Evolutionary conservation across 2,888 invertebrate species (phyloP), one percentile per base, ranked within the genome.

Genomic region (Rhagonycha fulva): DNA sequence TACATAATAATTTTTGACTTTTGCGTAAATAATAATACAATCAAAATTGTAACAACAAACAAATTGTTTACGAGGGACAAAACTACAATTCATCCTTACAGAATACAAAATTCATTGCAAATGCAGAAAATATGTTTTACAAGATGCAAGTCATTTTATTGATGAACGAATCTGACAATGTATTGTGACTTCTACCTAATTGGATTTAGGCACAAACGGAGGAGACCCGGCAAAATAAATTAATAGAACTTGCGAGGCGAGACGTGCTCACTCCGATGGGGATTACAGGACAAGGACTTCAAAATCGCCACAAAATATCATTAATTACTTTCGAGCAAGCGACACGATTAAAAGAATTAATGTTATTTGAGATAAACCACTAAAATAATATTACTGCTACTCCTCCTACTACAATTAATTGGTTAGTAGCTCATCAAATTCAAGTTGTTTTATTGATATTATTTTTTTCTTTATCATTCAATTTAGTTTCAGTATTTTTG

Each of bases 151-250:
- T 85, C 85, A 85, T 81, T 82, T 83, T 82, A 82, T 83, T 85
- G 85, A 85, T 85, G 84, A 81, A 85, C 84, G 84, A 84, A 81
- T 83, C 83, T 82, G 82, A 83, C 83, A 84, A 82, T 81, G 81
- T 83, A 84, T 85, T 86, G 84, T 86, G 87, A 86, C 86, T 86
- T 84, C 83, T 83, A 83, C 83, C 85, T 87, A 87, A 87, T 87
- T 87, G 86, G 86, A 86, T 85, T 84, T 82, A 82, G 82, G 83
- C 82, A 82, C 81, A 82, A 80, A 81, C 80, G 81, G 81, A 82
- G 82, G 77, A 77, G 77, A 72, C 76, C 76, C 81, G 80, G 81
- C 80, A 84, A 85, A 85, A 86, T 85, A 85, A 85, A 86, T 86
- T 85, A 85, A 84, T 84, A 82, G 82, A 83, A 83, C 80, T 82